These are phyloP conservation scores for Vultur gryphus DNA, from an alignment of 2,797 vertebrate genomes.

Conservation along the genomic window DNA sequence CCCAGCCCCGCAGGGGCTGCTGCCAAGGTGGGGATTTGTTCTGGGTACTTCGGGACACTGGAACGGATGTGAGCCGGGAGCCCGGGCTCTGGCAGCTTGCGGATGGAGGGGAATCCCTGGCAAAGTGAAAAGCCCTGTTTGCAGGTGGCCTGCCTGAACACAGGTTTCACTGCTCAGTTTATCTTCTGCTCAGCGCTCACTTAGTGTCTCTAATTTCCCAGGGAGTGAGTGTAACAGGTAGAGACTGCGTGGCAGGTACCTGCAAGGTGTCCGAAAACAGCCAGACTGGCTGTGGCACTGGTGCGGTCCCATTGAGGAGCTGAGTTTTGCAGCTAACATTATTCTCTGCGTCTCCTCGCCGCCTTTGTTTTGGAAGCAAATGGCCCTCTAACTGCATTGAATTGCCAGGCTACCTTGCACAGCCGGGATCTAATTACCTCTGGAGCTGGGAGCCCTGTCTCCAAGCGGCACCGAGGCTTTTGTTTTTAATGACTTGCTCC, in stretches of 20 bases:
- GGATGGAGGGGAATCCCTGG: neutral
- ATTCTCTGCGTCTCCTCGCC: neutral
- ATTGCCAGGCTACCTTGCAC: slow-evolving; percentile 36
- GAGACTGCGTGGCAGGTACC: neutral
- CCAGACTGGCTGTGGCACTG: neutral
- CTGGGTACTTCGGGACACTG: accelerated
- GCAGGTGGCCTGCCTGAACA: neutral
- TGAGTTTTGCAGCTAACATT: neutral
- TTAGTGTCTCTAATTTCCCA: neutral
- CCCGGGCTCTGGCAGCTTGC: neutral
- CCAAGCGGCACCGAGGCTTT: neutral
- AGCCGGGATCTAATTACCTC: slow-evolving; percentile 50
- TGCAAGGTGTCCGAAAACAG: neutral
- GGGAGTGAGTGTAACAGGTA: neutral
- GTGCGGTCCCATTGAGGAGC: neutral
- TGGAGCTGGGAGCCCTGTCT: slow-evolving; percentile 26
- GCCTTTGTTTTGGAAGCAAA: slow-evolving; percentile 55
- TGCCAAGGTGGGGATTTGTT: accelerated
- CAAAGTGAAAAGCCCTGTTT: neutral
- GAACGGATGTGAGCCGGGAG: neutral
- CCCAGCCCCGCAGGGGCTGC: neutral
- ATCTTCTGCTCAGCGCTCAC: neutral
- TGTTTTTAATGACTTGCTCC: slow-evolving; percentile 48
- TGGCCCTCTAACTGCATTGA: slow-evolving; percentile 25
- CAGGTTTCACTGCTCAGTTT: neutral